Conservation (phyloP, 2,797 vertebrate genomes). For the Ambastaia sidthimunki region DNA sequence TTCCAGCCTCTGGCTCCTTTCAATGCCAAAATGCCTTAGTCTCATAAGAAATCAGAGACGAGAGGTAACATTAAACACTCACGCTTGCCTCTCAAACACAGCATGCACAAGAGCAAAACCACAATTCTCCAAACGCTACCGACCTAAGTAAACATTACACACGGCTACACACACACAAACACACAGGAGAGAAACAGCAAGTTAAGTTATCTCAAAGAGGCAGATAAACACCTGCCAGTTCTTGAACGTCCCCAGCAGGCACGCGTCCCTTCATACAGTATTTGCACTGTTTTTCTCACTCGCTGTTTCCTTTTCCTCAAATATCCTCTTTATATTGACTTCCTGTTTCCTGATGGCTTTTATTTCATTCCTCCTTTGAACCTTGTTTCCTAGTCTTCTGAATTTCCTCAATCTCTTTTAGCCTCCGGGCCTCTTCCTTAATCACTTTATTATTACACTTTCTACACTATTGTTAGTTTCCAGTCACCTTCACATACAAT, state of each 20-base stretch:
- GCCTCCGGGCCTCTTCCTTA: conserved; percentile 2
- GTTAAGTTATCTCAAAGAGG: conserved; percentile 41
- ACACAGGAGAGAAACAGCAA: conserved; percentile 37
- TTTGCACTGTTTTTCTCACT: conserved; percentile 16
- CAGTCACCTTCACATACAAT: not conserved
- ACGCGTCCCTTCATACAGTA: conserved; percentile 14
- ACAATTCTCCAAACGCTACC: conserved; percentile 23
- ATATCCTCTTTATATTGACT: conserved; percentile 2
- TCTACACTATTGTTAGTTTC: conserved; percentile 1
- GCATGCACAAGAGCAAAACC: conserved; percentile 29
- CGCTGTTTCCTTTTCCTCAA: conserved; percentile 5
- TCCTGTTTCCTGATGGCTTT: not conserved
- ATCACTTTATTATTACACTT: not conserved
- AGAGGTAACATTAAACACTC: conserved; percentile 18
- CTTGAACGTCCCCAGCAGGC: conserved; percentile 30
- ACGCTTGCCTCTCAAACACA: not conserved
- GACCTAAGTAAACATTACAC: conserved; percentile 34
- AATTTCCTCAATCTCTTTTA: not conserved
- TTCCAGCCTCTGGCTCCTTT: conserved; percentile 35
- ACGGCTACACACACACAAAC: conserved; percentile 6
- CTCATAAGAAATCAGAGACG: conserved; percentile 25
- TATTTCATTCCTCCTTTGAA: not conserved
- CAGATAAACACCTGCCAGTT: conserved; percentile 46
- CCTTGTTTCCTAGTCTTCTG: not conserved
- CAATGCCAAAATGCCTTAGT: conserved; percentile 34